phyloP scores from a whole-genome alignment of 2,797 vertebrate species.

The Erithacus rubecula region DNA sequence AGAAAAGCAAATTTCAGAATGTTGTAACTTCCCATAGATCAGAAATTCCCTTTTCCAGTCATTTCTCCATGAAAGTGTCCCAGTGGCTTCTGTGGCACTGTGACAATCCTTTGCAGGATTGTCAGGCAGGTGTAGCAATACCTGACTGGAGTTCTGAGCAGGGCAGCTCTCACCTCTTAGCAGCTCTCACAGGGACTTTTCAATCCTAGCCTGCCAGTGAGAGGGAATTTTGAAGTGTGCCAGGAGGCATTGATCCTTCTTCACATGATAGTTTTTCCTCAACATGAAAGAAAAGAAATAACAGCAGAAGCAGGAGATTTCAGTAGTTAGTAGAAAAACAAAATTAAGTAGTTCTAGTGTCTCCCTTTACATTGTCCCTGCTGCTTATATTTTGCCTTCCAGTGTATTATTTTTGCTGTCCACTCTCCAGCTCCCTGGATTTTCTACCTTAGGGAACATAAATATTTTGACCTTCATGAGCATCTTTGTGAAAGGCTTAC shows the following conservation, averaged over 20 bases:
- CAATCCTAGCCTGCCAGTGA: neutral
- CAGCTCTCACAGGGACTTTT: neutral
- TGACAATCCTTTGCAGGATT: accelerated
- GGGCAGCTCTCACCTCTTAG: neutral
- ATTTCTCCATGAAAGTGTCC: neutral
- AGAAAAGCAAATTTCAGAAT: conserved; percentile 14
- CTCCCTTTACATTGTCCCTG: neutral
- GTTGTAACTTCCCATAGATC: conserved; percentile 15
- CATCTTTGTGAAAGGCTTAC: neutral
- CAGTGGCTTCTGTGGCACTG: neutral
- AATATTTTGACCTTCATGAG: neutral
- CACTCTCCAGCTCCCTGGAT: neutral
- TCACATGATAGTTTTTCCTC: neutral
- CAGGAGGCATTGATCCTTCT: neutral
- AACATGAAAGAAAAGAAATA: neutral
- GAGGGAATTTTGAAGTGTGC: neutral
- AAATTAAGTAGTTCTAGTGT: neutral
- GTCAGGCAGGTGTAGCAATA: neutral
- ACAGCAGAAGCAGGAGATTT: neutral
- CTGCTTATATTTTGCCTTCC: neutral
- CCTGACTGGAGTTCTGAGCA: neutral
- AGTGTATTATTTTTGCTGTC: neutral
- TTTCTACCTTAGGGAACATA: neutral
- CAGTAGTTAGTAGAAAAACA: neutral
- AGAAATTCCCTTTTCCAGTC: neutral